These are phyloP conservation scores for Heliconius hortense DNA, from an alignment of 2,888 invertebrate genomes.

Conservation along the genomic window DNA sequence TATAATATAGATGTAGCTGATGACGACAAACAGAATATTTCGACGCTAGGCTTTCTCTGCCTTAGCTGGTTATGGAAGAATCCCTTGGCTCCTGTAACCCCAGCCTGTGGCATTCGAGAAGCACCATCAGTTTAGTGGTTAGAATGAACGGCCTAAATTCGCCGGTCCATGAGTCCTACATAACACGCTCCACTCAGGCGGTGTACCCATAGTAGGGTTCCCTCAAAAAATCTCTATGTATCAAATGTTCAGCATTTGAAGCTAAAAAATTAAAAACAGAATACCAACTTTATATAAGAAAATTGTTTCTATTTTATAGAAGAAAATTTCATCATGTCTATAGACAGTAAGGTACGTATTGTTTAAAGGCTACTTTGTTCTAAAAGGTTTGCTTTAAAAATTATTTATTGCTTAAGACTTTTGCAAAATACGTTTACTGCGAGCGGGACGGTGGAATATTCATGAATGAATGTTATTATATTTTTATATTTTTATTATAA, in stretches of 20 bases:
- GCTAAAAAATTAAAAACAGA: neutral
- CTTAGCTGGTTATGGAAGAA: too few species aligned
- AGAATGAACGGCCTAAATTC: neutral
- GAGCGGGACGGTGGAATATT: slow-evolving; percentile 20
- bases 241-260: too few species aligned
- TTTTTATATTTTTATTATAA: neutral
- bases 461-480: slow-evolving; percentile 8
- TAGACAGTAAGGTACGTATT: neutral
- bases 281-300: neutral
- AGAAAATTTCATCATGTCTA: slow-evolving; percentile 5
- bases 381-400: slow-evolving; percentile 15
- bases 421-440: neutral
- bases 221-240: too few species aligned
- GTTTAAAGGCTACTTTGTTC: slow-evolving; percentile 16
- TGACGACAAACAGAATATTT: too few species aligned
- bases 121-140: too few species aligned
- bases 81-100: too few species aligned
- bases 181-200: too few species aligned
- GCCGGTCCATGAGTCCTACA: too few species aligned
- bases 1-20: too few species aligned
- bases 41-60: too few species aligned
- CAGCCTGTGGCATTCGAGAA: too few species aligned
- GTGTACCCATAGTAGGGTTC: too few species aligned
- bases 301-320: neutral
- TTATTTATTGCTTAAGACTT: slow-evolving; percentile 9